Base-by-base conservation (phyloP, 2,888 invertebrate genomes). In the Coenonympha glycerion region DNA sequence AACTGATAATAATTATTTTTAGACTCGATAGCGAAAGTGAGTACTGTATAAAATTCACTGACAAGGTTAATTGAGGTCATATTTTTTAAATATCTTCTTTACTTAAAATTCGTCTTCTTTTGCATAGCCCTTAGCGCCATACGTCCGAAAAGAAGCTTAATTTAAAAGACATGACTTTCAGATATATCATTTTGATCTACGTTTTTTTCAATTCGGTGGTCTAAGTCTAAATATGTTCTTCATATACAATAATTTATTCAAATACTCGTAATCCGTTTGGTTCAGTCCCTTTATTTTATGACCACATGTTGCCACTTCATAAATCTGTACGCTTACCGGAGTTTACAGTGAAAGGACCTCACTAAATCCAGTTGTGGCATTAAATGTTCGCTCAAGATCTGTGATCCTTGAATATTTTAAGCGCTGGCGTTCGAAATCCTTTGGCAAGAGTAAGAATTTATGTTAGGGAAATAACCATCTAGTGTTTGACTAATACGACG, bases 261-360 rank as follows among this genome's bases (percentile, higher is more conserved):
- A 36, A 39, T 53, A 53, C 44, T 39, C 47, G 46, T 53, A 49
- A 47, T 51, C 39, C 48, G 8, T 47, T 54, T 42, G 54, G 31
- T 50, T 49, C 47, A 39, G 36, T 24, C 50, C 47, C 30, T 55
- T 39, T 53, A 53, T 56, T 53, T 52, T 49, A 58, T 41, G 57
- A 47, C 47, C 61, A 61, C 46, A 54, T 61, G 61, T 56, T 58
- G 56, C 59, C 55, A 53, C 50, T 50, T 45, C 54, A 62, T 62
- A 61, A 60, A 60, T 58, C 53, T 55, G 44, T 46, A 47, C 40
- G 50, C 52, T 57, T 52, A 49, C 28, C 39, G n/a, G 48, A 53
- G 55, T 36, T 40, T n/a, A 33, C 15, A 26, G 9, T 16, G 39
- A 26, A 26, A 40, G 50, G 52, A 52, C 53, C 59, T 57, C 52